Evolutionary conservation across 2,113 vertebrate genomes (phyloP).

Genomic region (Anoura caudifer): DNA sequence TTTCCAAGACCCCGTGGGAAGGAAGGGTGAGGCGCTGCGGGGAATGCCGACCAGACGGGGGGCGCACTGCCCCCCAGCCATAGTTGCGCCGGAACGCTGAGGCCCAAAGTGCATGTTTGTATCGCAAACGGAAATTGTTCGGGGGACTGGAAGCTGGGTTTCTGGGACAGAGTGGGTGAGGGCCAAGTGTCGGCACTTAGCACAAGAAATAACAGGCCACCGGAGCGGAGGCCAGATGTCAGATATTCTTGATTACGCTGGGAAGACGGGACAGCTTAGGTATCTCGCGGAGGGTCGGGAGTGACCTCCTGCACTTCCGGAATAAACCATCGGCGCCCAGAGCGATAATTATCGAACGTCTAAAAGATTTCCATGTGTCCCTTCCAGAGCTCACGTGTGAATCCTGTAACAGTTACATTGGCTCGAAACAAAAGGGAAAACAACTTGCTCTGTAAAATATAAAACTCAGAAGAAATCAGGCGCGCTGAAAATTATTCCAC

Average conservation of each 20-base stretch:
- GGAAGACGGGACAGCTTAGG: fast-evolving
- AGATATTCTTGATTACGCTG: too few species aligned
- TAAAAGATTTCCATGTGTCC: not conserved
- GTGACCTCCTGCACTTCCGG: too few species aligned
- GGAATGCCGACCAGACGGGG: fast-evolving
- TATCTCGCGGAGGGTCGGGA: too few species aligned
- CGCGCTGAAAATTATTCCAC: not conserved
- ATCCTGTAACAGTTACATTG: not conserved
- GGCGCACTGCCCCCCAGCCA: not conserved
- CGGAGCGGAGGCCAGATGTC: fast-evolving
- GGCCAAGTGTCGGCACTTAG: not conserved
- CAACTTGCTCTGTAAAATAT: not conserved
- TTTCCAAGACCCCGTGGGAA: not conserved
- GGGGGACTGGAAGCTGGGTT: fast-evolving
- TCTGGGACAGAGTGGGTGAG: not conserved
- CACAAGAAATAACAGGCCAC: not conserved
- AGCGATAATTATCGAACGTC: not conserved
- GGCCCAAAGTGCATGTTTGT: not conserved
- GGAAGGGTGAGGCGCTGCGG: not conserved
- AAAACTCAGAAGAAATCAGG: not conserved
- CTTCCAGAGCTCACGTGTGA: fast-evolving
- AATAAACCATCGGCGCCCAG: not conserved
- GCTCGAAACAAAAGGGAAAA: not conserved
- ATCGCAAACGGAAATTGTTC: not conserved
- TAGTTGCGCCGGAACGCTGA: not conserved